Evolutionary conservation across 2,113 vertebrate species (phyloP).

Genomic region (Hemibates koningsi): DNA sequence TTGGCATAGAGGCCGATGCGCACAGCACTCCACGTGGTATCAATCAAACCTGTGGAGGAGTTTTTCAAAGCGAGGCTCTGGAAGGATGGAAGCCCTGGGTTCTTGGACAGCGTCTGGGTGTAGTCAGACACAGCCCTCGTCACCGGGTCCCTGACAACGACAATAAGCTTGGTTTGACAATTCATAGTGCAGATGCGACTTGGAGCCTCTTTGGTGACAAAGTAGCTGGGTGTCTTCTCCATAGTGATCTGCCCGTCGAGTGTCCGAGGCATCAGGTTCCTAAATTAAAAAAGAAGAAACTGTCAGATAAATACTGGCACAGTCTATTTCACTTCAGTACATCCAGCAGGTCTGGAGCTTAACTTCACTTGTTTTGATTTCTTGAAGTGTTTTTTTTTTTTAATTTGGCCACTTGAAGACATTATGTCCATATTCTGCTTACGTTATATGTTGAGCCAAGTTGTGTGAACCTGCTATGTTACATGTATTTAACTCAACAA

Average conservation of each 20-base stretch:
- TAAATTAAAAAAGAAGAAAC: slow-evolving; percentile 38
- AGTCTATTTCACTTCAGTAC: background rate
- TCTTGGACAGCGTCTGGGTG: slow-evolving; percentile 89
- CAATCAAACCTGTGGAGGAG: slow-evolving; percentile 77
- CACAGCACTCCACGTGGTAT: slow-evolving; percentile 88
- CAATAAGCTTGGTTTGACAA: slow-evolving; percentile 83
- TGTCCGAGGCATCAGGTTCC: slow-evolving; percentile 87
- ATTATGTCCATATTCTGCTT: background rate
- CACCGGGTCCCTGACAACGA: slow-evolving; percentile 89
- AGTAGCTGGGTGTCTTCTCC: slow-evolving; percentile 97
- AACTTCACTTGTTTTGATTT: background rate
- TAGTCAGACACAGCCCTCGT: slow-evolving; percentile 91
- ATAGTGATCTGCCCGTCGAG: slow-evolving; percentile 92
- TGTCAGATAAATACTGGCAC: background rate
- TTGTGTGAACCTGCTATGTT: background rate
- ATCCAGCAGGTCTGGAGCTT: background rate
- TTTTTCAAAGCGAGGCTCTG: slow-evolving; percentile 84
- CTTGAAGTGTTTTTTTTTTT: background rate
- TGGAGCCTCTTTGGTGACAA: slow-evolving; percentile 87
- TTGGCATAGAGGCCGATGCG: slow-evolving; percentile 90
- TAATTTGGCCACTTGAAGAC: background rate
- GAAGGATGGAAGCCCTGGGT: slow-evolving; percentile 83
- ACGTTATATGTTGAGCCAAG: background rate
- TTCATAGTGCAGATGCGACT: slow-evolving; percentile 82
- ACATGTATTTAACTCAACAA: background rate